Evolutionary conservation across 2,797 vertebrate species (phyloP), one percentile per base, ranked within the genome.

Genomic region (Micropoecilia bifurca): DNA sequence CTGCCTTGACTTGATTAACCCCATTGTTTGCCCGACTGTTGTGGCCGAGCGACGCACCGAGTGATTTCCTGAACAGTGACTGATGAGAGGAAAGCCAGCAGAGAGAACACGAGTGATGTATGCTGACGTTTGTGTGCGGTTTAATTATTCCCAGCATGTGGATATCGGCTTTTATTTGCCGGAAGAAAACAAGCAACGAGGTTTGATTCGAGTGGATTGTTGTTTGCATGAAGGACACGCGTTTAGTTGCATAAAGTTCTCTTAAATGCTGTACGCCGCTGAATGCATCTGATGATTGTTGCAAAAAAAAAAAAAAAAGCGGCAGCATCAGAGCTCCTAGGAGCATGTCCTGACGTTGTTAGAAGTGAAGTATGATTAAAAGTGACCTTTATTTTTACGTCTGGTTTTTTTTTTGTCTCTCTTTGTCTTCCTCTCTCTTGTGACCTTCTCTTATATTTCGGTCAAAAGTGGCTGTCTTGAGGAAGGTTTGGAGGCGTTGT

Each of bases 401-500:
- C 81, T 76, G 41, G 63, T 68, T 86, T 69, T 83, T 85, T 76
- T 66, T 12, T 5, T 28, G 1, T 30, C 39, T 39, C 36, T 41
- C 41, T 41, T 7, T 39, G 5, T 39, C 39, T 55, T 33, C 3
- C 3, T 14, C 13, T 47, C 20, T 76, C 71, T 79, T 18, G 41
- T 80, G 81, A 82, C 82, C 87, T 85, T 78, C 55, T 45, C 6
- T 73, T 47, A 41, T 36, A 46, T 87, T 76, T 81, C 47, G 20
- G 14, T 84, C 66, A 57, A 90, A 53, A 99, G 99, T 87, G 98
- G 98, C 80, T 98, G 98, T 94, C 96, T 99, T 79, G 99, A 99
- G 80, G 97, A 98, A 0, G 99, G 99, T 83, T 94, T 99, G 93
- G 99, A 99, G 95, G 97, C 98, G 2, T 90, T 99, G 91, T 91